Conservation (phyloP, 2,888 invertebrate species). For the Aphelenchoides bicaudatus region DNA sequence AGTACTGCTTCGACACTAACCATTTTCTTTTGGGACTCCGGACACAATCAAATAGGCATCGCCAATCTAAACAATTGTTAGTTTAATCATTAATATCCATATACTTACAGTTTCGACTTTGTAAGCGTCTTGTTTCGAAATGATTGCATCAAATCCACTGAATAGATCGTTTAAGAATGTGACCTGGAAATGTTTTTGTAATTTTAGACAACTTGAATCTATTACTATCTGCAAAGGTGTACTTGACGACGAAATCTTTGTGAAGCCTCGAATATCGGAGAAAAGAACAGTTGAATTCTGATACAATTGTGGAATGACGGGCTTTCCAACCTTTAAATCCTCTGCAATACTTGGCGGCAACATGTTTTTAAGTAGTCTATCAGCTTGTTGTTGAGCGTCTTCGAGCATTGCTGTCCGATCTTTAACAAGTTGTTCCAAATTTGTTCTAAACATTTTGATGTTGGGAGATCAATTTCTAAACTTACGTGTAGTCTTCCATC, state of each 20-base stretch:
- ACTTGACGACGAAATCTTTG: slow-evolving; percentile 58
- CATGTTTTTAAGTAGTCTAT: slow-evolving; percentile 58
- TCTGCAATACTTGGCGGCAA: slow-evolving; percentile 57
- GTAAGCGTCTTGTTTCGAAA: slow-evolving; percentile 59
- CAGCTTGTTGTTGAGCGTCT: slow-evolving; percentile 59
- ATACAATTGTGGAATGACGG: slow-evolving; percentile 57
- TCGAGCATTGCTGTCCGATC: slow-evolving; percentile 56
- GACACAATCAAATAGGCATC: slow-evolving; percentile 60
- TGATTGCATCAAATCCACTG: slow-evolving; percentile 59
- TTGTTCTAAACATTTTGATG: slow-evolving; percentile 58
- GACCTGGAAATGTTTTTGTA: too few species aligned
- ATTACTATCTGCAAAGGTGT: slow-evolving; percentile 57
- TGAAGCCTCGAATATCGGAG: slow-evolving; percentile 57
- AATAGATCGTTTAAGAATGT: slow-evolving; percentile 60
- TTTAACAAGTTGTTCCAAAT: slow-evolving; percentile 53
- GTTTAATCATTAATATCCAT: neutral
- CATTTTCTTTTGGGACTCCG: slow-evolving; percentile 58
- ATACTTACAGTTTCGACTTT: slow-evolving; percentile 43
- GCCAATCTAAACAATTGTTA: slow-evolving; percentile 38
- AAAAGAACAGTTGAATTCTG: slow-evolving; percentile 56
- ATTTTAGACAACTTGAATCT: too few species aligned
- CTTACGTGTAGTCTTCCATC: slow-evolving; percentile 33
- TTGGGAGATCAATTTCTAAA: slow-evolving; percentile 6
- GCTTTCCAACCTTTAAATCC: slow-evolving; percentile 56
- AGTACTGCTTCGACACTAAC: too few species aligned